phyloP scores from a whole-genome alignment of 2,888 invertebrate species.

The Dasysyrphus albostriatus region DNA sequence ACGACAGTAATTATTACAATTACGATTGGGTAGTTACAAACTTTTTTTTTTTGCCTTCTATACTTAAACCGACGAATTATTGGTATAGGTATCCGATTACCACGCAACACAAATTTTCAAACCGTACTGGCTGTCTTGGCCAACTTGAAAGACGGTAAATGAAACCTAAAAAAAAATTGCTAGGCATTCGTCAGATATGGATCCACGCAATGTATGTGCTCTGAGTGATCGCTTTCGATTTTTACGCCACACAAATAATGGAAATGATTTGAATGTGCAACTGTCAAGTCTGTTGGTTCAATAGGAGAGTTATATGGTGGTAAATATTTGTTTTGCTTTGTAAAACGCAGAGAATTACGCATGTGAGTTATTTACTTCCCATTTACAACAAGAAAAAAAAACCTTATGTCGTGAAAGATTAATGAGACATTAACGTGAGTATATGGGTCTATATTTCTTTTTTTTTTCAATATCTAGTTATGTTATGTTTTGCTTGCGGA shows the following conservation, averaged over 20 bases:
- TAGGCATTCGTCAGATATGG: slow-evolving; percentile 59
- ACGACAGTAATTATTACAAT: slow-evolving; percentile 39
- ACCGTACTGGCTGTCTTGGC: slow-evolving; percentile 61
- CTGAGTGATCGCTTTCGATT: slow-evolving; percentile 71
- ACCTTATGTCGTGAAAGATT: not conserved
- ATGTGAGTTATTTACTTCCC: slow-evolving; percentile 12
- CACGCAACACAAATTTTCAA: slow-evolving; percentile 69
- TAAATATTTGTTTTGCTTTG: slow-evolving; percentile 69
- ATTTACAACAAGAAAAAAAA: not conserved
- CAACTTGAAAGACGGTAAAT: slow-evolving; percentile 38
- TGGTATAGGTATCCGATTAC: slow-evolving; percentile 60
- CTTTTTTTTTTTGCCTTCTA: slow-evolving; percentile 13
- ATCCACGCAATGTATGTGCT: slow-evolving; percentile 48
- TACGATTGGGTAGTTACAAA: slow-evolving; percentile 41
- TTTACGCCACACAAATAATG: slow-evolving; percentile 68
- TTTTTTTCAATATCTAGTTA: not conserved
- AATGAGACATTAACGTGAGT: slow-evolving; percentile 23
- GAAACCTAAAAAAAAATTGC: slow-evolving; percentile 31
- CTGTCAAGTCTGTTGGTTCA: slow-evolving; percentile 62
- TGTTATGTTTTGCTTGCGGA: not conserved
- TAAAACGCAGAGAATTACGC: slow-evolving; percentile 63
- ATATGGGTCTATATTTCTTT: not conserved
- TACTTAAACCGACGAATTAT: slow-evolving; percentile 48
- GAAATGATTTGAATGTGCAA: slow-evolving; percentile 70
- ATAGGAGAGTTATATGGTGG: slow-evolving; percentile 48